Percentiles rank a stretch among this genome's conserved stretches.
Conservation (phyloP, 2,888 invertebrate species). For the Bellardia pandia region DNA sequence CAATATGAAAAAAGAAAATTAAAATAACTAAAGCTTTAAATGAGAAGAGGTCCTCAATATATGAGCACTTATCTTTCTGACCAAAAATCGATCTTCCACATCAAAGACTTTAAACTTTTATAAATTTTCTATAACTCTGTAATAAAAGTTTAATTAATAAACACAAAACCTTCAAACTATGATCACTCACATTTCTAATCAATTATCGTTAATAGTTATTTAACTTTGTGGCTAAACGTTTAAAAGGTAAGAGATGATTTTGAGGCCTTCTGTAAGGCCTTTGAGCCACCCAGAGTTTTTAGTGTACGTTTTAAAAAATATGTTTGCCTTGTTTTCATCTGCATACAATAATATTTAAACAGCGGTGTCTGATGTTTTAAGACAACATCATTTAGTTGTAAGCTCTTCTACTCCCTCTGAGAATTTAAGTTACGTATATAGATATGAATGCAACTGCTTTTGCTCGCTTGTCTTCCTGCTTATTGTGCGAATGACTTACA, state of each 20-base stretch:
- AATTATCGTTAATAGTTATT: too few relatives aligned
- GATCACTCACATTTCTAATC: too few relatives aligned
- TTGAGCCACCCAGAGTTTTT: background rate
- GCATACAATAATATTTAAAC: conserved; percentile 24
- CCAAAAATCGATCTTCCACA: too few relatives aligned
- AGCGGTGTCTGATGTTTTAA: conserved; percentile 49
- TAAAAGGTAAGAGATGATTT: background rate
- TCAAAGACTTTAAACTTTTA: too few relatives aligned
- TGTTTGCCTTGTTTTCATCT: background rate
- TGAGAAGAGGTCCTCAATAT: too few relatives aligned
- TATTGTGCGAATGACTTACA: conserved; percentile 35
- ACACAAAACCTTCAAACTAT: too few relatives aligned
- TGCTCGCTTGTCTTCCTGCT: conserved; percentile 18
- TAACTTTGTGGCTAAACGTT: too few relatives aligned
- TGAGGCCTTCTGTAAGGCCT: background rate
- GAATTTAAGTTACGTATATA: conserved; percentile 24
- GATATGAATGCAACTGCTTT: conserved; percentile 18
- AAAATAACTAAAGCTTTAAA: too few relatives aligned
- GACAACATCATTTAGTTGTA: conserved; percentile 59
- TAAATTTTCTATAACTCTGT: too few relatives aligned
- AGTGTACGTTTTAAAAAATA: background rate
- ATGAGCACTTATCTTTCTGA: too few relatives aligned
- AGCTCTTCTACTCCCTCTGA: conserved; percentile 45
- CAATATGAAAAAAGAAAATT: too few relatives aligned
- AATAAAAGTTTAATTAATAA: too few relatives aligned